These are phyloP conservation scores for Silvanus unidentatus DNA, from an alignment of 2,888 invertebrate species.

Conservation along the genomic window DNA sequence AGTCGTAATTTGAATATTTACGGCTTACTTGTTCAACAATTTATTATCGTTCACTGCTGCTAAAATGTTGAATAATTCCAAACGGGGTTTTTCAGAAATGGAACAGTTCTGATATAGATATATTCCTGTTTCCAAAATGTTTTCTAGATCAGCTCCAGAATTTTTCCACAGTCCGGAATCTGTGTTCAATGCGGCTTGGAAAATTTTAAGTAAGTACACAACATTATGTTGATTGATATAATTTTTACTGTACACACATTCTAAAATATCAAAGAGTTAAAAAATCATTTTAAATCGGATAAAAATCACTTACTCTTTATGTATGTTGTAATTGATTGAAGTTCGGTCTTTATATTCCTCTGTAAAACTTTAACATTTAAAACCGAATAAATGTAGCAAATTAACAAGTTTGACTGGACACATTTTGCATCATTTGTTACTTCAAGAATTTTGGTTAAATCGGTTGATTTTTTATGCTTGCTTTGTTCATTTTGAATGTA, in stretches of 20 bases:
- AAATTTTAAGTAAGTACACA: slow-evolving; percentile 23
- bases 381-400: slow-evolving; percentile 50
- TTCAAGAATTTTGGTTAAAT: slow-evolving; percentile 43
- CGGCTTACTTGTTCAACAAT: slow-evolving; percentile 34
- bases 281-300: slow-evolving; percentile 1
- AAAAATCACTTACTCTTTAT: slow-evolving; percentile 45
- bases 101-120: slow-evolving; percentile 19
- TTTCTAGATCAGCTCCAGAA: slow-evolving; percentile 23
- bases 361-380: slow-evolving; percentile 47
- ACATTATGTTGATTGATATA: slow-evolving; percentile 19
- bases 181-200: slow-evolving; percentile 24
- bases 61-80: slow-evolving; percentile 46
- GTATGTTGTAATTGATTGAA: slow-evolving; percentile 47
- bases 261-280: slow-evolving; percentile 16
- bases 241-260: slow-evolving; percentile 21
- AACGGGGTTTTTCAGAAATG: slow-evolving; percentile 27
- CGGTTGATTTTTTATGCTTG: slow-evolving; percentile 43
- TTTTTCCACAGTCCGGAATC: slow-evolving; percentile 26
- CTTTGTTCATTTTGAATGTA: slow-evolving; percentile 47
- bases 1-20: slow-evolving; percentile 13
- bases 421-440: slow-evolving; percentile 45
- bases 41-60: slow-evolving; percentile 46
- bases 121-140: slow-evolving; percentile 24
- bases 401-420: slow-evolving; percentile 50
- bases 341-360: slow-evolving; percentile 42